A percentile compares a stretch with the other conserved stretches of the same genome.
Conservation (phyloP, 2,797 vertebrate genomes). For the Gymnoscopelus microlampas region DNA sequence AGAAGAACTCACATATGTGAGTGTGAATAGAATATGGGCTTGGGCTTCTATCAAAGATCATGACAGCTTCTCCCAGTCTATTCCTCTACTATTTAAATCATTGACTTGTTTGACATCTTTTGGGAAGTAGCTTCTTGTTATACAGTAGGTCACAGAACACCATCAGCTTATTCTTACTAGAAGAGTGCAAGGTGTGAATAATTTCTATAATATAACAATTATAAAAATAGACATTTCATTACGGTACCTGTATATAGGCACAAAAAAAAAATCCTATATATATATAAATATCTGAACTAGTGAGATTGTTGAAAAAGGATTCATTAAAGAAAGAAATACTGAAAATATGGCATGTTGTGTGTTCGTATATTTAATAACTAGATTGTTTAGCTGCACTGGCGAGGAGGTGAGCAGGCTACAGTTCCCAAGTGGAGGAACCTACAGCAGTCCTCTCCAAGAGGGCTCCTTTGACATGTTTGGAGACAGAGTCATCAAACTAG, state of each 20-base stretch:
- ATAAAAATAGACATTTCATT: no score
- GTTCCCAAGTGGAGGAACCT: constrained; percentile 89
- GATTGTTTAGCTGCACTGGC: constrained; percentile 88
- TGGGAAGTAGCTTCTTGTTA: no score
- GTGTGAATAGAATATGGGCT: background rate
- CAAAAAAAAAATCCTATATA: no score
- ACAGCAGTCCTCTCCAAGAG: constrained; percentile 84
- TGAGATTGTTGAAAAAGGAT: no score
- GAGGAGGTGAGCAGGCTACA: constrained; percentile 86
- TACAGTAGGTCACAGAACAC: no score
- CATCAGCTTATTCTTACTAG: no score
- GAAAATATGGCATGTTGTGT: constrained; percentile 2
- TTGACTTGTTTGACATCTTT: background rate
- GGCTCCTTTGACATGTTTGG: constrained; percentile 95
- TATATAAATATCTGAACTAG: no score
- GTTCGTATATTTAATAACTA: constrained; percentile 55
- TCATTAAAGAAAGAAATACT: no score
- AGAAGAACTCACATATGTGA: constrained; percentile 2
- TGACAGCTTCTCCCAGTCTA: no score
- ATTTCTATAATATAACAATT: no score
- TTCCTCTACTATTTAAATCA: background rate
- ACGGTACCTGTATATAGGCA: background rate
- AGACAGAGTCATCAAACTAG: constrained; percentile 93
- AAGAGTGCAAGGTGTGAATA: no score
- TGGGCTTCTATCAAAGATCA: no score